Base-by-base conservation (phyloP, 2,797 vertebrate species). In the Anguilla obscura region DNA sequence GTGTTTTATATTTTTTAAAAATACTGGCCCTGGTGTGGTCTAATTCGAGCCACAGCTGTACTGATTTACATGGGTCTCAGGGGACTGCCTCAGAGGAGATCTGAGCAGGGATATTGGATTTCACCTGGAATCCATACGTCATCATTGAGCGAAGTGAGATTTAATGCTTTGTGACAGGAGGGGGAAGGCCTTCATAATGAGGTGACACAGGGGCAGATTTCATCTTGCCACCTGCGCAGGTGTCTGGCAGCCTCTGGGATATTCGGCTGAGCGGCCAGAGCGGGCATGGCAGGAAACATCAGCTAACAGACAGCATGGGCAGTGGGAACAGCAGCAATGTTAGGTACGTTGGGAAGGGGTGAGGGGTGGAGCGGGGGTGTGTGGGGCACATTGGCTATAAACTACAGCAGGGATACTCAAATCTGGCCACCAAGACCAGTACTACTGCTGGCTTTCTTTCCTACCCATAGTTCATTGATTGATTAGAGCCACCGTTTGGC, bases 151-250 rank as follows among this genome's bases (percentile, higher is more conserved):
- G 52, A 84, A 12, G 45, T 30, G 50, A 56, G 83, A 24, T 16
- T 56, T 84, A 84, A 84, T 45, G 83, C n/a, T 18, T 58, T 8
- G 27, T 84, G 52, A 84, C 83, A 84, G 83, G 83, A 27, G n/a
- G n/a, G 82, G 82, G 82, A 30, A 12, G 82, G 82, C 48, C 83
- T 52, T 1, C 24, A 16, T 30, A 6, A 84, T 18, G 52, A 36
- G 27, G n/a, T 56, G 52, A 58, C 52, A 30, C 24, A n/a, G 48
- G 24, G n/a, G 27, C 14, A 18, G 74, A 1, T 10, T 30, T 83
- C 50, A 12, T 9, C 16, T 24, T 2, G n/a, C 3, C 83, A 54
- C 50, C 83, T 84, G 83, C 27, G 12, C 50, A 84, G 50, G 52
- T 4, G 9, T 56, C 52, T 5, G 27, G 7, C 50, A 33, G 82